Base-by-base conservation (phyloP, 35 echinoderm and acorn worm species). In the Chiridota heheva region DNA sequence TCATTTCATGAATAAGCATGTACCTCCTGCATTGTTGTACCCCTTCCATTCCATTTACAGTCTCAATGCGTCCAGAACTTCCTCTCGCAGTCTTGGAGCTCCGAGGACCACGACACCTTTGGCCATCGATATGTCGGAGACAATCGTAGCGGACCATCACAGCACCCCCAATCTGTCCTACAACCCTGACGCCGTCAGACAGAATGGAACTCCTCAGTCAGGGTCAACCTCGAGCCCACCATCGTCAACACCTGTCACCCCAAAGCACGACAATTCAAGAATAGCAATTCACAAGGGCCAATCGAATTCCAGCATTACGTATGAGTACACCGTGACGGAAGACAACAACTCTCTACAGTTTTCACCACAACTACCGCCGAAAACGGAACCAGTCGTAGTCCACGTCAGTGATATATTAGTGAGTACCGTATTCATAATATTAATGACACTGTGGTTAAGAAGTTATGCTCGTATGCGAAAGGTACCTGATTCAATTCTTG, bases 31-130 rank as follows among this genome's bases (percentile, higher is more conserved):
- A n/a, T n/a, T n/a, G n/a, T n/a, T n/a, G n/a, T n/a, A n/a, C 58
- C 22, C 37, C 32, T 59, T 59, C 28, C 56, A 63, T 76, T 17
- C 70, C 64, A 16, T 30, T 31, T 43, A 25, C 69, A 93, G 84
- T 36, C 63, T 82, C 36, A 91, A 87, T 75, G 79, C 84, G 40
- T 91, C 95, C 58, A 76, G 95, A 51, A 84, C 90, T 40, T 98
- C 95, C 36, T 84, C 95, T 44, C 63, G 95, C 69, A 98, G 95
- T 61, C 82, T 98, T 17, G 95, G 95, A 64, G 95, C 95, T 7
- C 95, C 95, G 25, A 48, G 95, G 37, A 98, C 95, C 5, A 98
- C 95, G 28, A 98, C 95, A 47, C 95, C 95, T 1, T 76, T 98
- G 48, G 86, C 88, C 18, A 91, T 98, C 27, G 85, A 91, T 65